A percentile compares a stretch with the other conserved stretches of the same genome.
Evolutionary conservation across 2,113 vertebrate genomes (phyloP).

Genomic region (Cromileptes altivelis): DNA sequence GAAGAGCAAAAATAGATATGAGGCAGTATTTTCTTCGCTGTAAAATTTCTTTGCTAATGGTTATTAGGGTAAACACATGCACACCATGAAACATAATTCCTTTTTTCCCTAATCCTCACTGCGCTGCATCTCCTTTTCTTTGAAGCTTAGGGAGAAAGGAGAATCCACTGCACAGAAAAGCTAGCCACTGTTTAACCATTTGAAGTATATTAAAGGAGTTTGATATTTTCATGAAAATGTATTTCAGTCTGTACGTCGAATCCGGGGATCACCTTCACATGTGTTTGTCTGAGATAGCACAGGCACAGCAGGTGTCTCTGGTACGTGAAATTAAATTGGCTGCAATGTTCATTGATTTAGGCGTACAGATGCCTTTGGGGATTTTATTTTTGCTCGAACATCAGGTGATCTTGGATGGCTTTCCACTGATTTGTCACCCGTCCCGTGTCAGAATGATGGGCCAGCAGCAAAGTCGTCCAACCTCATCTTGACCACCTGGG

Average conservation of each 20-base stretch:
- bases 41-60: constrained; percentile 65
- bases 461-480: constrained; percentile 35
- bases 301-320: constrained; percentile 61
- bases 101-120: constrained; percentile 62
- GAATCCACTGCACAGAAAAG: constrained; percentile 50
- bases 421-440: constrained; percentile 63
- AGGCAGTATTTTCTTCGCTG: constrained; percentile 44
- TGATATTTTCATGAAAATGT: constrained; percentile 67
- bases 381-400: constrained; percentile 19
- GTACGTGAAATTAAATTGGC: constrained; percentile 57
- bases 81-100: constrained; percentile 70
- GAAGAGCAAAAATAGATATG: constrained; percentile 45
- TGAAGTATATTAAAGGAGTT: constrained; percentile 50
- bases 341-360: constrained; percentile 58
- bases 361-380: constrained; percentile 4
- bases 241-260: constrained; percentile 37
- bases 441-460: constrained; percentile 12
- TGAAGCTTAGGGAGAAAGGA: constrained; percentile 53
- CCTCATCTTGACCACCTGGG: constrained; percentile 67
- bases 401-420: constrained; percentile 61
- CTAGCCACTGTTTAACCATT: constrained; percentile 51
- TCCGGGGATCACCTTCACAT: constrained; percentile 53
- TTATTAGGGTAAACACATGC: constrained; percentile 64
- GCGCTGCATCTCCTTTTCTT: constrained; percentile 53
- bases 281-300: constrained; percentile 67